phyloP scores from a whole-genome alignment of 2,797 vertebrate genomes.

The Clarias pachynema region DNA sequence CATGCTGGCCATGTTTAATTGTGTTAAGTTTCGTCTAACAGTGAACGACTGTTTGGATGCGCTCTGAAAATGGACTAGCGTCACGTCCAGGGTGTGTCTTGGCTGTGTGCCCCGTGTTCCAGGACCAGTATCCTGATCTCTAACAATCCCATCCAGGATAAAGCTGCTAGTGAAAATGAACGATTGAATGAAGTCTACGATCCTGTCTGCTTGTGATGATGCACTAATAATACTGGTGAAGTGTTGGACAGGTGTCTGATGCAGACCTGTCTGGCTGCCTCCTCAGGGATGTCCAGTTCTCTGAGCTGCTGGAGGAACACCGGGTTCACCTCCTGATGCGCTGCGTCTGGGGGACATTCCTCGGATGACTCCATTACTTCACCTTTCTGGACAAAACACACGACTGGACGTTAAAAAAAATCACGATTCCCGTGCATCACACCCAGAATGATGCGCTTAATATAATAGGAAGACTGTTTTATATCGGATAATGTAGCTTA shows the following conservation, averaged over 20 bases:
- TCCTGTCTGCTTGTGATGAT: neutral
- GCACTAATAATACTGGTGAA: neutral
- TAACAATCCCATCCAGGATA: neutral
- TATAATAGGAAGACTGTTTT: neutral
- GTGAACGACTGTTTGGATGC: neutral
- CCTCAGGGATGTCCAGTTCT: conserved; percentile 83
- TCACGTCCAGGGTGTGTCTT: neutral
- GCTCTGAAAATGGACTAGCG: neutral
- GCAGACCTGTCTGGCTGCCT: conserved; percentile 80
- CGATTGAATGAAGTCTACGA: neutral
- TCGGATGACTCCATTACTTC: conserved; percentile 75
- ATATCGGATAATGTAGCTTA: neutral
- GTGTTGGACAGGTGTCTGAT: neutral
- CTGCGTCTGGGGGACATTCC: conserved; percentile 65
- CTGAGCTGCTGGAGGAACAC: conserved; percentile 79
- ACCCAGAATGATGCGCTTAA: neutral
- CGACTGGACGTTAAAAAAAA: neutral
- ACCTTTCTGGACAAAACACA: conserved; percentile 16
- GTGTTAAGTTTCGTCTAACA: neutral
- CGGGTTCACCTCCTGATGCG: conserved; percentile 76
- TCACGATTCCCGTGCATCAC: neutral
- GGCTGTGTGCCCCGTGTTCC: neutral
- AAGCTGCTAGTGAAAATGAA: neutral
- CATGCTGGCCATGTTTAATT: neutral
- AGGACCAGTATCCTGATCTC: neutral